These are phyloP conservation scores for Aradophagus sp. DNA, from an alignment of 1,140 invertebrate genomes.

Conservation along the genomic window DNA sequence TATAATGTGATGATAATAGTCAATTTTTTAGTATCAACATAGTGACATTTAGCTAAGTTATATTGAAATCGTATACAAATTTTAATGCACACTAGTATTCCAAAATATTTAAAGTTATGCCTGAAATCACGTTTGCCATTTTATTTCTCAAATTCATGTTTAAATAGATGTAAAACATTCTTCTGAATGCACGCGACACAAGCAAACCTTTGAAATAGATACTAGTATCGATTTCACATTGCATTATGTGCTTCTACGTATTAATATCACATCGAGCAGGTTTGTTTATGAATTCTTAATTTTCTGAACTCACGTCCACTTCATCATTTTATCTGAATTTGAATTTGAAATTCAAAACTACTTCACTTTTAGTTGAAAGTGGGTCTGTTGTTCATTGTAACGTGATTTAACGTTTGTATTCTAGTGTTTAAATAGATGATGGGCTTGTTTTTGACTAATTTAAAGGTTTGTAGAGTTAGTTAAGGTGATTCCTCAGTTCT, in stretches of 20 bases:
- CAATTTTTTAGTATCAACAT: too few species aligned
- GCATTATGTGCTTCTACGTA: constrained; percentile 20
- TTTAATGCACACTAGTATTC: not conserved
- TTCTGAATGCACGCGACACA: constrained; percentile 17
- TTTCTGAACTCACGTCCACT: too few species aligned
- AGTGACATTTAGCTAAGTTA: not conserved
- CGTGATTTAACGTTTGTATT: too few species aligned
- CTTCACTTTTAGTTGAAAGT: too few species aligned
- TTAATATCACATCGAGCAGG: constrained; percentile 34
- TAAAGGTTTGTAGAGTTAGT: too few species aligned
- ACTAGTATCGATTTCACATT: constrained; percentile 41
- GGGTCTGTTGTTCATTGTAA: too few species aligned
- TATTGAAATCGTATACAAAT: not conserved
- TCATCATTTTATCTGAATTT: too few species aligned
- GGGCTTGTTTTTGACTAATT: too few species aligned
- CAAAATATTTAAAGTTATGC: not conserved
- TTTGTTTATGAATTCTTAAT: constrained; percentile 37
- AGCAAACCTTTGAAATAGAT: constrained; percentile 41
- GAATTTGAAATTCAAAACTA: too few species aligned
- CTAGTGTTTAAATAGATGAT: too few species aligned
- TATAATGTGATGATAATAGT: too few species aligned
- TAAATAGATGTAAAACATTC: constrained; percentile 25
- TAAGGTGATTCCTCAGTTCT: too few species aligned
- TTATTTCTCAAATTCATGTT: constrained; percentile 5
- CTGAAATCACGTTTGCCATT: constrained; percentile 8